Evolutionary conservation across 2,113 vertebrate species (phyloP).

Genomic region (Sinosuthora webbiana): DNA sequence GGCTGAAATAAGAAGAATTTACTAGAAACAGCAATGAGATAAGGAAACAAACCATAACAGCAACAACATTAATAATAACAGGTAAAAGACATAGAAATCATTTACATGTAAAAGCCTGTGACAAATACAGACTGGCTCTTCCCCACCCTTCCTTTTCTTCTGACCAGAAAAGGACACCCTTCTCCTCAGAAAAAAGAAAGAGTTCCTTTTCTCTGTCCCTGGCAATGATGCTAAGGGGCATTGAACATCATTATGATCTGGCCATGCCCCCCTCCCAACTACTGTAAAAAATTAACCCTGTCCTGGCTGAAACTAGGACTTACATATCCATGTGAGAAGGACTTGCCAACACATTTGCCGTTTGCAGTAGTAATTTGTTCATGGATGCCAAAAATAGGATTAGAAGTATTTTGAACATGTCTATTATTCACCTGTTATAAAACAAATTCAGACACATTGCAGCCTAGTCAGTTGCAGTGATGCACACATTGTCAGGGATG

Average conservation of each 20-base stretch:
- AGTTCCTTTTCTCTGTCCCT: background rate
- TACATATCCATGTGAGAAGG: background rate
- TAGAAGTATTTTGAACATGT: background rate
- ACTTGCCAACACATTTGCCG: background rate
- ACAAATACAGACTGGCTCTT: background rate
- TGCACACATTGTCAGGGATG: background rate
- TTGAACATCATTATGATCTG: background rate
- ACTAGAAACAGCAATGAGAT: background rate
- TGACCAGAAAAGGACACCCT: background rate
- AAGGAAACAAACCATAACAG: background rate
- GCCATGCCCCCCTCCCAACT: background rate
- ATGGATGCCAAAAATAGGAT: background rate
- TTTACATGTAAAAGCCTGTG: background rate
- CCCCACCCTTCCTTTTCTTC: background rate
- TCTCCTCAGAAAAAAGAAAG: background rate
- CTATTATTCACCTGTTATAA: background rate
- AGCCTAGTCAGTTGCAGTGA: background rate
- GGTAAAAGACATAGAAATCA: background rate
- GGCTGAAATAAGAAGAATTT: background rate
- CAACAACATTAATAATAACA: background rate
- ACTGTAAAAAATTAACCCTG: background rate
- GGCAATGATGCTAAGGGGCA: background rate
- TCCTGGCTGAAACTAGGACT: background rate
- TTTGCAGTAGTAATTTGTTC: background rate
- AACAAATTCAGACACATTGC: background rate